Evolutionary conservation across 2,797 vertebrate genomes (phyloP).

Genomic region (Steatocranus sp.): DNA sequence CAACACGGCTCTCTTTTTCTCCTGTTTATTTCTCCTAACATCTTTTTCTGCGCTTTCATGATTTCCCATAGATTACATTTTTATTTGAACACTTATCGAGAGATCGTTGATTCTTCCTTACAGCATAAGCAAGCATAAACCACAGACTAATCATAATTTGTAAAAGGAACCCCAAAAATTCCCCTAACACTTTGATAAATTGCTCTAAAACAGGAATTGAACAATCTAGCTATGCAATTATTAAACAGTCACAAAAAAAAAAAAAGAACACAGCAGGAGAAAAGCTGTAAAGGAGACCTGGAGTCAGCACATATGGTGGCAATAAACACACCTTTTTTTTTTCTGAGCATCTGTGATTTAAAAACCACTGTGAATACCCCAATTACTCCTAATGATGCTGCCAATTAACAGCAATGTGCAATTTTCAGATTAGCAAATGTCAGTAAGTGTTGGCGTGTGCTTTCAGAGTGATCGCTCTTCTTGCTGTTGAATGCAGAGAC

Average conservation of each 20-base stretch:
- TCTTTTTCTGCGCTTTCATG: slow-evolving; percentile 22
- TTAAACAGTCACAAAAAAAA: slow-evolving; percentile 30
- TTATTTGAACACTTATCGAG: slow-evolving; percentile 25
- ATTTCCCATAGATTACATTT: slow-evolving; percentile 36
- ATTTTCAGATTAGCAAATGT: slow-evolving; percentile 41
- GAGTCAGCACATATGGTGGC: slow-evolving; percentile 48
- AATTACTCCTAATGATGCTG: slow-evolving; percentile 22
- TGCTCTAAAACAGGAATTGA: slow-evolving; percentile 55
- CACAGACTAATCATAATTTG: slow-evolving; percentile 27
- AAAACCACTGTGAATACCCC: slow-evolving; percentile 16
- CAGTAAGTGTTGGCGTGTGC: neutral
- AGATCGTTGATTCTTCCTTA: neutral
- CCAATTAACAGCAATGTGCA: slow-evolving; percentile 30
- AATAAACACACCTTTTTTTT: slow-evolving; percentile 44
- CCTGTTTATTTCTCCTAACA: slow-evolving; percentile 37
- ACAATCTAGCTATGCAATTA: slow-evolving; percentile 48
- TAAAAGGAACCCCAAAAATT: slow-evolving; percentile 34
- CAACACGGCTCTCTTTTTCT: slow-evolving; percentile 9
- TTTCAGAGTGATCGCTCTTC: neutral
- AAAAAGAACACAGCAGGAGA: neutral
- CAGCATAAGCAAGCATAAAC: slow-evolving; percentile 37
- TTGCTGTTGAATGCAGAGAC: neutral
- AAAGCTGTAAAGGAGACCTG: slow-evolving; percentile 39
- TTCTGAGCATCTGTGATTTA: slow-evolving; percentile 9
- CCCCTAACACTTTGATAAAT: slow-evolving; percentile 50